phyloP scores from a whole-genome alignment of 2,888 invertebrate species.

The Acronicta aceris region DNA sequence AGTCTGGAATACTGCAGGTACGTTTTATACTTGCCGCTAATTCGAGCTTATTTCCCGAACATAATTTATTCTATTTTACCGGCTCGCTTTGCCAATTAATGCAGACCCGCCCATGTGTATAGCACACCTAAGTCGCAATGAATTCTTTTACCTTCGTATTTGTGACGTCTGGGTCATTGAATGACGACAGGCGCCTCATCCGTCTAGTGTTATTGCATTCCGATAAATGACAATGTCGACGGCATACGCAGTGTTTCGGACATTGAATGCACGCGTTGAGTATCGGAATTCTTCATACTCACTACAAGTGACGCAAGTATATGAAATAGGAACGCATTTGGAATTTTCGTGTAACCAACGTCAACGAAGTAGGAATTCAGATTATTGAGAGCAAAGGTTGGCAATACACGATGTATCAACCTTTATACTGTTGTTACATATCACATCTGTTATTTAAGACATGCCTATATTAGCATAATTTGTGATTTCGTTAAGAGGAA shows the following conservation, averaged over 20 bases:
- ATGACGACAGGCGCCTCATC: slow-evolving; percentile 11
- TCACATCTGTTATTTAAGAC: neutral
- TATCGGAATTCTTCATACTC: slow-evolving; percentile 9
- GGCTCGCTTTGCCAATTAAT: no score
- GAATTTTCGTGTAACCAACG: slow-evolving; percentile 2
- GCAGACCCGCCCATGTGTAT: no score
- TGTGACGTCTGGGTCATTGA: slow-evolving; percentile 28
- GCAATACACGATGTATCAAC: slow-evolving; percentile 12
- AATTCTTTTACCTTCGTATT: neutral
- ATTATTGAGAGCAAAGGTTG: slow-evolving; percentile 1
- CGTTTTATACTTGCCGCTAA: no score
- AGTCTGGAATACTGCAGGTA: no score
- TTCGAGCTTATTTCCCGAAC: no score
- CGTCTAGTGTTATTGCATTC: slow-evolving; percentile 24
- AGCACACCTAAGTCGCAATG: neutral
- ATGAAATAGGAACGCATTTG: neutral
- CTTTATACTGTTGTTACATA: slow-evolving; percentile 19
- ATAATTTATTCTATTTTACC: no score
- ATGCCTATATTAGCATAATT: neutral
- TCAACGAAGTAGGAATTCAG: slow-evolving; percentile 15
- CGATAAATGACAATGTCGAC: neutral
- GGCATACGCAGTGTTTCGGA: slow-evolving; percentile 10
- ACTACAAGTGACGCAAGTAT: slow-evolving; percentile 29
- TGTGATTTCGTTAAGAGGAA: no score
- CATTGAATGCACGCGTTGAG: slow-evolving; percentile 7